These are phyloP conservation scores for Tor tambroides DNA, from an alignment of 2,113 vertebrate genomes.

Conservation along the genomic window DNA sequence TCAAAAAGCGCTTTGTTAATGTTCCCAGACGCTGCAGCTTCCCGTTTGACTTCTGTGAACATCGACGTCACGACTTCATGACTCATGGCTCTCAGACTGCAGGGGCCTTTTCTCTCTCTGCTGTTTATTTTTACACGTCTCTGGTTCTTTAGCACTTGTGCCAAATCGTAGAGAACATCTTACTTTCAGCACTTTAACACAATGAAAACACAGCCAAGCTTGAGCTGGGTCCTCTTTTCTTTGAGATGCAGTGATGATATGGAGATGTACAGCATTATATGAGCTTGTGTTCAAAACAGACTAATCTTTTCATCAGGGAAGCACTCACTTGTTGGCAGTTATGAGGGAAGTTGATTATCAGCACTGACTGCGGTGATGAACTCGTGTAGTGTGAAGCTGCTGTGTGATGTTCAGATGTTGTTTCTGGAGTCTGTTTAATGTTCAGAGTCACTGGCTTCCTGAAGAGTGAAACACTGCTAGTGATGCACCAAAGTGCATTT, in stretches of 20 bases:
- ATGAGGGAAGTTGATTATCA: neutral
- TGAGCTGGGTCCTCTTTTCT: neutral
- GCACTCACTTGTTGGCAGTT: neutral
- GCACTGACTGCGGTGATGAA: neutral
- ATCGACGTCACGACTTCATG: neutral
- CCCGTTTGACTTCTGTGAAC: constrained; percentile 12
- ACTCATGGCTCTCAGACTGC: neutral
- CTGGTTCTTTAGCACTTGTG: neutral
- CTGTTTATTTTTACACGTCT: neutral
- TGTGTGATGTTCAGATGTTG: neutral
- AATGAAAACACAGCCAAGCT: neutral
- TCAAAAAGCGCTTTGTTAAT: neutral
- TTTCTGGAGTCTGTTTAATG: neutral
- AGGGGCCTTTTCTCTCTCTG: neutral
- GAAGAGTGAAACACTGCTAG: no score
- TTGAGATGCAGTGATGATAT: neutral
- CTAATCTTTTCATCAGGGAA: neutral
- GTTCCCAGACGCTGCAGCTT: neutral
- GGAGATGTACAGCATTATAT: neutral
- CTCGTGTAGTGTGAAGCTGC: neutral
- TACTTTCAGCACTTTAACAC: neutral
- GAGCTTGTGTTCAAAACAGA: neutral
- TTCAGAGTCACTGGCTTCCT: neutral
- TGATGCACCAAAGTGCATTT: no score
- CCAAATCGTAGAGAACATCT: neutral